These are phyloP conservation scores for Arbacia lixula DNA, from an alignment of 53 echinoderm and acorn worm species.

Conservation along the genomic window DNA sequence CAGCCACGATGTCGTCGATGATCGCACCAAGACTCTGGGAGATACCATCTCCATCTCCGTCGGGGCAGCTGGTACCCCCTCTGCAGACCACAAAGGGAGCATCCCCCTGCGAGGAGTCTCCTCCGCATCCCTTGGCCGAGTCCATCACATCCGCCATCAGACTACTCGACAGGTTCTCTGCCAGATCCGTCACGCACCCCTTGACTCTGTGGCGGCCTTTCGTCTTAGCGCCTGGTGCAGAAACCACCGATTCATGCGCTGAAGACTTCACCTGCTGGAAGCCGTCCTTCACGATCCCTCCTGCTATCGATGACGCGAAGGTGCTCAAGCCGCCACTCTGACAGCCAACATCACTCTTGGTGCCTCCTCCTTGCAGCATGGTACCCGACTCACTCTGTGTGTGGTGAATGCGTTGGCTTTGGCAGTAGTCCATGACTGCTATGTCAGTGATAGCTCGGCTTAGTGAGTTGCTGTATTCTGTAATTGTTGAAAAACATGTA, in stretches of 20 bases:
- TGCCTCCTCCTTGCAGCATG: too few species aligned
- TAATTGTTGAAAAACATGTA: conserved; percentile 47
- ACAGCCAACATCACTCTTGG: background rate
- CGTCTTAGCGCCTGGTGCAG: background rate
- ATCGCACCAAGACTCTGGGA: conserved; percentile 34
- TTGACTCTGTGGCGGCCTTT: background rate
- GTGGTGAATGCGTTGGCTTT: conserved; percentile 42
- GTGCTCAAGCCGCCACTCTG: background rate
- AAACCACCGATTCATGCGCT: conserved; percentile 1
- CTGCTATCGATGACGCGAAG: conserved; percentile 10
- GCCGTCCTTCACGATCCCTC: conserved; percentile 9
- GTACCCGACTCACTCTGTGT: conserved; percentile 26
- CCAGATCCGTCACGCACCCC: background rate
- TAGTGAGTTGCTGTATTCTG: conserved; percentile 82
- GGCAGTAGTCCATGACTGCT: conserved; percentile 79
- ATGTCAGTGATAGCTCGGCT: conserved; percentile 92
- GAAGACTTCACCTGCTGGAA: too few species aligned
- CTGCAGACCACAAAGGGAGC: conserved; percentile 16
- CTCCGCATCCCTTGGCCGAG: background rate
- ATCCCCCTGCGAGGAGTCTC: background rate
- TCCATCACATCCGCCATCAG: background rate
- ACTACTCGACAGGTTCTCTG: background rate
- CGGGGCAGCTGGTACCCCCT: background rate
- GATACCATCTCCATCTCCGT: conserved; percentile 25
- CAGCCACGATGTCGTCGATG: conserved; percentile 58